Conservation (phyloP, 2,888 invertebrate species). For the Prionchulus punctatus region DNA sequence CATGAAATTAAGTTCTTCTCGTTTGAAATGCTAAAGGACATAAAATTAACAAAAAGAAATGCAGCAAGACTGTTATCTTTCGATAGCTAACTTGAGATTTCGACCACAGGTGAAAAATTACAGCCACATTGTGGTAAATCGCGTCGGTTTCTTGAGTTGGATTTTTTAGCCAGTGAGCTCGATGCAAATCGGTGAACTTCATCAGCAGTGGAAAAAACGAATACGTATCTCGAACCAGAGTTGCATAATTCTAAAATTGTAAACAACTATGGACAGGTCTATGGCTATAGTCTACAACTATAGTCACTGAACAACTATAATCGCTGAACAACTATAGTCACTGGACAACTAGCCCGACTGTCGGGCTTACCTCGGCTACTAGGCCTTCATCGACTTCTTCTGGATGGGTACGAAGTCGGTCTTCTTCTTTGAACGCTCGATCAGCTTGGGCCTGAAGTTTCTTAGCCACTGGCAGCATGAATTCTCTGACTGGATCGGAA, state of each 20-base stretch:
- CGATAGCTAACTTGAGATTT: conserved; percentile 54
- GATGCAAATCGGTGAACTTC: conserved; percentile 93
- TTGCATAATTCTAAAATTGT: conserved; percentile 90
- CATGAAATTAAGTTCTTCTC: conserved; percentile 98
- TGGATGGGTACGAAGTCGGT: conserved; percentile 31
- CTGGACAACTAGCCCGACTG: too few species aligned
- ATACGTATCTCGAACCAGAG: conserved; percentile 89
- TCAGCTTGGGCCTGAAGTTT: conserved; percentile 52
- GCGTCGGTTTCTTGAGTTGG: conserved; percentile 88
- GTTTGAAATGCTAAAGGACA: conserved; percentile 82
- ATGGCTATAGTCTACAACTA: too few species aligned
- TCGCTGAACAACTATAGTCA: too few species aligned
- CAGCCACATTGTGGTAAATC: conserved; percentile 76
- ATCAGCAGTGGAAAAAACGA: conserved; percentile 96
- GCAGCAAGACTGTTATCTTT: too few species aligned
- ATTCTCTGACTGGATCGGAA: conserved; percentile 79
- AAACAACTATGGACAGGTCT: too few species aligned
- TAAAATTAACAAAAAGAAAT: too few species aligned
- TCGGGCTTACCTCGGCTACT: conserved; percentile 23
- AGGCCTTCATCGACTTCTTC: conserved; percentile 32
- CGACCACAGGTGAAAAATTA: conserved; percentile 97
- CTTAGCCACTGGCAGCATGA: conserved; percentile 84
- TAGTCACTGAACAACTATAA: too few species aligned
- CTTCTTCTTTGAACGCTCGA: conserved; percentile 35
- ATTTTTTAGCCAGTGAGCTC: conserved; percentile 84